These are phyloP conservation scores for Megalurothrips usitatus DNA, from an alignment of 2,888 invertebrate genomes.

Conservation along the genomic window DNA sequence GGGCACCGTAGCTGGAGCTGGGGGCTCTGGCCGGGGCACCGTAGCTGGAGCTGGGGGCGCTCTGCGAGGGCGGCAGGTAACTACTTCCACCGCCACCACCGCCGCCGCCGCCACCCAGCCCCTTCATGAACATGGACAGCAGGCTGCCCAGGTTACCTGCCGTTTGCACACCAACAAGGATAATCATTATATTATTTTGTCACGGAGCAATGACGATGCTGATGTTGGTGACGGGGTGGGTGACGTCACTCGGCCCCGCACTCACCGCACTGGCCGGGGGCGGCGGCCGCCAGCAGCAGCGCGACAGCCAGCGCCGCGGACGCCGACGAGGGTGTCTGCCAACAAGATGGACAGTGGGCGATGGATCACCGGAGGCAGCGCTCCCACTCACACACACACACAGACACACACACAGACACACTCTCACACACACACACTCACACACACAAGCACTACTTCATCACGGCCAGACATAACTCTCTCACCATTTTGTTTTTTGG, in stretches of 20 bases:
- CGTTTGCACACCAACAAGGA: no score
- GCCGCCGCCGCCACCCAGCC: not conserved
- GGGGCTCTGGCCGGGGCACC: not conserved
- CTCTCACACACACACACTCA: not conserved
- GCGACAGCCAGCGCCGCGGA: not conserved
- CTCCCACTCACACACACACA: not conserved
- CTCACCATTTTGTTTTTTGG: no score
- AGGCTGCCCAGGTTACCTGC: slow-evolving; percentile 3
- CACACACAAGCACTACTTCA: no score
- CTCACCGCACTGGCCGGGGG: not conserved
- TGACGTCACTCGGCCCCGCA: not conserved
- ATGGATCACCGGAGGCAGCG: no score
- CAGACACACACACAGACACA: not conserved
- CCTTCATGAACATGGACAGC: slow-evolving; percentile 7
- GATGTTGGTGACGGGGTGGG: no score
- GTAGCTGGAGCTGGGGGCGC: slow-evolving; percentile 1
- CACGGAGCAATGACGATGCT: not conserved
- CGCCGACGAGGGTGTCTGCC: not conserved
- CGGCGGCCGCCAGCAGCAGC: not conserved
- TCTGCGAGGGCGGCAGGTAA: not conserved
- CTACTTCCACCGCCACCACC: not conserved
- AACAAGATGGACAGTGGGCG: no score
- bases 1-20: not conserved
- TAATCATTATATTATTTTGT: no score
- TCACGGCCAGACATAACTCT: no score